Evolutionary conservation across 1,140 invertebrate genomes (phyloP), one percentile per base, ranked within the genome.

Genomic region (Drosophila fuyamai): DNA sequence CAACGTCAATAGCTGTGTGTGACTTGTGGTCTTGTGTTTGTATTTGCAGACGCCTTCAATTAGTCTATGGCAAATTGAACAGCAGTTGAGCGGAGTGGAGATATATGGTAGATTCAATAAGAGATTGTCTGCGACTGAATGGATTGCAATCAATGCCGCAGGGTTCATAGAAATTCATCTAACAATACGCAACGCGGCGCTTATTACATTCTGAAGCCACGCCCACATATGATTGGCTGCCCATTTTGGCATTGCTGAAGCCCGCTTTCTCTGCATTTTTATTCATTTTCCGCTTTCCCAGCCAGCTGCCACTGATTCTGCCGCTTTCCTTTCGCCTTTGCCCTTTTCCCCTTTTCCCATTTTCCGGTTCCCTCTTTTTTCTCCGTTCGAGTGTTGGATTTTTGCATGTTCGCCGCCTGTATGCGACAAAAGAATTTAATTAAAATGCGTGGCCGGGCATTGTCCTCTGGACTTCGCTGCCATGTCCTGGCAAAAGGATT

Each of bases 351-450:
- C 0, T 29, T 67, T 73, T 73, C 60, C 51, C 47, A 7, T 27
- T 51, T 50, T 12, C 14, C 18, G 43, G 23, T 40, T 44, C 56
- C 18, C 44, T 65, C 44, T 53, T 36, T 73, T 40, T 60, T 7
- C 27, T 47, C 55, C 13, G 55, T 32, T 62, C 43, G 41, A 81
- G 77, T 56, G 74, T 81, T 58, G 68, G 57, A 82, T 76, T 76
- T 83, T 79, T 88, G 71, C 82, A 82, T 88, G 83, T 72, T 60
- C 75, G 51, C 44, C 43, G 55, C 38, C 44, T 47, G 41, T 50
- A 36, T 44, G 82, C 78, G 78, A 85, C 81, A 83, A 88, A 88
- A 83, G 82, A 86, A 86, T 88, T 86, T 86, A 86, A 86, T 86
- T 86, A 86, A 86, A 86, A 54, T 53, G 66, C 53, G 66, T 41